These are phyloP conservation scores for Platygyra sinensis DNA, from an alignment of 64 coral and sea anemone species.

Conservation along the genomic window DNA sequence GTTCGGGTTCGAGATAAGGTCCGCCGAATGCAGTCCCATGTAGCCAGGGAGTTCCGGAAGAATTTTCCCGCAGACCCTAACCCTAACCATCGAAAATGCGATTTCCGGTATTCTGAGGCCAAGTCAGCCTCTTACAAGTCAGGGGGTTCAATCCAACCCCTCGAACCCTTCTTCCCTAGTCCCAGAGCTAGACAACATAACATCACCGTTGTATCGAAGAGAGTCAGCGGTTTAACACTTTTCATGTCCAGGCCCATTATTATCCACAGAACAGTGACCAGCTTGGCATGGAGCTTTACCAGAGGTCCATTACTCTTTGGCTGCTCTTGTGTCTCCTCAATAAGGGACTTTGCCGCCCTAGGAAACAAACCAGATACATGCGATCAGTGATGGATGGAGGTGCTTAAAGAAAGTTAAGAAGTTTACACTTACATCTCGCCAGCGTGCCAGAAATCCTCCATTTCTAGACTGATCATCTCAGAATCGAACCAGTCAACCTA, in stretches of 20 bases:
- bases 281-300: slow-evolving; percentile 69
- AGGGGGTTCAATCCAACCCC: no score
- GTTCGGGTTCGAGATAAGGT: no score
- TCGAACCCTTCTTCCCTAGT: no score
- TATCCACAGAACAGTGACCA: slow-evolving; percentile 84
- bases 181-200: background rate
- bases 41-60: no score
- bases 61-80: no score
- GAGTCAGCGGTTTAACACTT: slow-evolving; percentile 84
- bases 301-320: slow-evolving; percentile 64
- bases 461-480: slow-evolving; percentile 55
- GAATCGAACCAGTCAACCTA: slow-evolving; percentile 63
- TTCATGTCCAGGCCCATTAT: slow-evolving; percentile 89
- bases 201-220: slow-evolving; percentile 84
- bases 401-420: background rate
- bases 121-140: no score
- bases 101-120: no score
- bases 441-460: slow-evolving; percentile 87
- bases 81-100: no score
- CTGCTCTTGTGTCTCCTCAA: slow-evolving; percentile 74
- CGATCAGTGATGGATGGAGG: background rate
- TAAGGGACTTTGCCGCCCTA: slow-evolving; percentile 37
- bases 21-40: no score
- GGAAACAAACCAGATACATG: background rate
- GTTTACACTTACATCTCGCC: slow-evolving; percentile 57